Base-by-base conservation (phyloP, 2,797 vertebrate species). In the Pipistrellus kuhlii region DNA sequence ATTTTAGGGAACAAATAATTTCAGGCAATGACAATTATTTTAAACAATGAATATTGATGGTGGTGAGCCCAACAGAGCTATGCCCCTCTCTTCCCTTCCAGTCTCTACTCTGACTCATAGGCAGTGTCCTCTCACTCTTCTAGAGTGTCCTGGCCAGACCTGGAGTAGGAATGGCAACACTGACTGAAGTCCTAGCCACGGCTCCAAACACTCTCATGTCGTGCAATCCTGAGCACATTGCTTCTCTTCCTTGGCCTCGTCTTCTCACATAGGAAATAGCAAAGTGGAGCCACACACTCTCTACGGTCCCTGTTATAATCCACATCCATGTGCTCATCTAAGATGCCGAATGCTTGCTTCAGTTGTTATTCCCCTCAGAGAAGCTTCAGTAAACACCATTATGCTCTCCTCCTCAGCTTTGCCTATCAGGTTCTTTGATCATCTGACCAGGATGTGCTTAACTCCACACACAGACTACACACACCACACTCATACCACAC, bases 1-100 rank as follows among this genome's bases (percentile, higher is more conserved):
- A 87, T 92, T 96, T 86, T 77, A 92, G 83, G 55, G 88, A 84
- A 64, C 41, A 84, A 72, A 64, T 71, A 78, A 81, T 59, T 85
- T 76, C 75, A 53, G 76, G 69, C 14, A 71, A 35, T 80, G 83
- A 76, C 73, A 66, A 48, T 85, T 69, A 59, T 71, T 93, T 59
- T 75, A 69, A 85, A 14, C 44, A 35, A 68, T 69, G n/a, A 55
- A 89, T 57, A 13, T 27, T 14, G 77, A 44, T 1, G 5, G 1
- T 1, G 3, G 18, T 3, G 64, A 72, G 12, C 13, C 14, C 64
- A 46, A 0, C 0, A 72, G 6, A 3, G 0, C 21, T 2, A 0
- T 13, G 3, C 15, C 46, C 9, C 7, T 38, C 15, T 46, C 72
- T 20, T 35, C 12, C 9, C 0, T n/a, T 23, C 35, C 13, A 9